These are phyloP conservation scores for Semnornis frantzii DNA, from an alignment of 2,113 vertebrate genomes.

Conservation along the genomic window DNA sequence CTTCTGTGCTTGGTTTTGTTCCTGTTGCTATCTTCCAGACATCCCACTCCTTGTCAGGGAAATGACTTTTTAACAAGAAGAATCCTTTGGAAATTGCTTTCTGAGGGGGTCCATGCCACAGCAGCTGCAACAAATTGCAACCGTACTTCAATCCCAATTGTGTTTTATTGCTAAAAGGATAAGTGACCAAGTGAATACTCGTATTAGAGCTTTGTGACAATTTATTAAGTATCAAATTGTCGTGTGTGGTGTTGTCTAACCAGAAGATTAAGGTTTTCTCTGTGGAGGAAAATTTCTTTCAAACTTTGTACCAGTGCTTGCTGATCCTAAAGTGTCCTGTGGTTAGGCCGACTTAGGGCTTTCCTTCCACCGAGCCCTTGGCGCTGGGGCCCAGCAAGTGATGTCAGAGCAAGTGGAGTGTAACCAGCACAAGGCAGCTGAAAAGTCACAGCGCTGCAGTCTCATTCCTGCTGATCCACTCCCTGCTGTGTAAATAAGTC, in stretches of 20 bases:
- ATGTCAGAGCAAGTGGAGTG: neutral
- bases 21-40: conserved; percentile 61
- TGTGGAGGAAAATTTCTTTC: conserved; percentile 21
- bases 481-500: neutral
- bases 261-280: conserved; percentile 59
- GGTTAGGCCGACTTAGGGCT: neutral
- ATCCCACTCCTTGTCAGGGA: conserved; percentile 48
- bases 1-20: conserved; percentile 48
- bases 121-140: conserved; percentile 67
- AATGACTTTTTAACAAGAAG: conserved; percentile 75
- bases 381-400: neutral
- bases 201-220: neutral
- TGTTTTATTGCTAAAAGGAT: conserved; percentile 53
- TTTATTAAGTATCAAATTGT: conserved; percentile 46
- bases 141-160: conserved; percentile 34
- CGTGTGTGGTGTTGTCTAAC: conserved; percentile 21
- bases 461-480: neutral
- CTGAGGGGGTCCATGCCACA: conserved; percentile 51
- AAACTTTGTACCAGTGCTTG: neutral
- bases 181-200: conserved; percentile 50
- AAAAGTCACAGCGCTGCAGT: neutral
- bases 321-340: neutral
- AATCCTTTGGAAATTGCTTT: conserved; percentile 68
- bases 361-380: neutral
- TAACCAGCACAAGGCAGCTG: neutral